Conservation (phyloP, 2,113 vertebrate species). For the Pollachius pollachius region DNA sequence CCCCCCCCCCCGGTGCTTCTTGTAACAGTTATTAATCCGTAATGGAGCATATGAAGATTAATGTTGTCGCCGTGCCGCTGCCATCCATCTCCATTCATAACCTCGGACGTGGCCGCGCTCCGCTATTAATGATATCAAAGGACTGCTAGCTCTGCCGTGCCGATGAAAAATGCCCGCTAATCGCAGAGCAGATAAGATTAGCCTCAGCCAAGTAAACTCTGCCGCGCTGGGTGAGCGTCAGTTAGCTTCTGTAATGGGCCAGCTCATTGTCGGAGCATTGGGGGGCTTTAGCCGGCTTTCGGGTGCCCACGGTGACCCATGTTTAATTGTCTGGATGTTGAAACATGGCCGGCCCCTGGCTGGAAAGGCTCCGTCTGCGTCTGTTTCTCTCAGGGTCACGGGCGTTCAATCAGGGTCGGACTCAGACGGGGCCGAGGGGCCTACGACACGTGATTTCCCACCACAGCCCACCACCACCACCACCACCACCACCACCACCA, state of each 20-base stretch:
- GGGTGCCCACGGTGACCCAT: conserved; percentile 38
- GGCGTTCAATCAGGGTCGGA: conserved; percentile 49
- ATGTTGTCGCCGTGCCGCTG: conserved; percentile 36
- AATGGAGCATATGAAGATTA: conserved; percentile 38
- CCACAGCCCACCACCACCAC: no score
- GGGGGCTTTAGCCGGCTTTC: background rate
- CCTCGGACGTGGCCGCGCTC: conserved; percentile 52
- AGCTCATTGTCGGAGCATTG: conserved; percentile 30
- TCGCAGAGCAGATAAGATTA: conserved; percentile 70
- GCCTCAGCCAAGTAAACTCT: conserved; percentile 44
- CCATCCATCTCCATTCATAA: conserved; percentile 55
- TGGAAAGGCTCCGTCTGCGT: conserved; percentile 47
- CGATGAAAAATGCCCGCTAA: conserved; percentile 64
- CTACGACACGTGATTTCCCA: no score
- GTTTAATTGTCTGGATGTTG: conserved; percentile 62
- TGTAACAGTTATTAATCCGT: conserved; percentile 19
- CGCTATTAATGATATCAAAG: conserved; percentile 52
- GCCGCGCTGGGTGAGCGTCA: conserved; percentile 26
- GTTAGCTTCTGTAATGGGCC: conserved; percentile 40
- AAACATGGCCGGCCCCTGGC: conserved; percentile 49
- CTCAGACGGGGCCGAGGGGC: conserved; percentile 27
- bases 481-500: no score
- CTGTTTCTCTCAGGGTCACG: conserved; percentile 51
- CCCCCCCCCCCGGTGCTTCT: background rate
- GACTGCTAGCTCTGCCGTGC: conserved; percentile 56